phyloP scores from a whole-genome alignment of 2,888 invertebrate species.

The Nemotelus nigrinus region DNA sequence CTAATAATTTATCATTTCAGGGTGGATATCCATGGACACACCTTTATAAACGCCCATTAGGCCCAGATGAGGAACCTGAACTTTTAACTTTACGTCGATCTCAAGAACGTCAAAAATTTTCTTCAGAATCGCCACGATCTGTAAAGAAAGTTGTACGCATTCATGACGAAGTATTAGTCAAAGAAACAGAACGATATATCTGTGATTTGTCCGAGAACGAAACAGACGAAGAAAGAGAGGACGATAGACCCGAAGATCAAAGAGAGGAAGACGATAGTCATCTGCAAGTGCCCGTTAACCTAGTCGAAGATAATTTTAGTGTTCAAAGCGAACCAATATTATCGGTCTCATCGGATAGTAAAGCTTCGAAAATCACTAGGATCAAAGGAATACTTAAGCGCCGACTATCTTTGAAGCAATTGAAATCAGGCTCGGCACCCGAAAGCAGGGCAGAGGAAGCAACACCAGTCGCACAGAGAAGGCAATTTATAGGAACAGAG shows the following conservation, averaged over 20 bases:
- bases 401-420: conserved; percentile 23
- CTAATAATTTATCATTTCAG: conserved; percentile 54
- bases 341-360: conserved; percentile 59
- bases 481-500: conserved; percentile 60
- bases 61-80: conserved; percentile 64
- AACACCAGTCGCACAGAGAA: conserved; percentile 5
- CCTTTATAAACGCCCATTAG: conserved; percentile 73
- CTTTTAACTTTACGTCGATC: conserved; percentile 62
- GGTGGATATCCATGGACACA: conserved; percentile 87
- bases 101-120: conserved; percentile 56
- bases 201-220: conserved; percentile 59
- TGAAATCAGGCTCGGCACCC: conserved; percentile 58
- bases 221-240: conserved; percentile 56
- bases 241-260: conserved; percentile 1
- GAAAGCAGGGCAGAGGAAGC: conserved; percentile 36
- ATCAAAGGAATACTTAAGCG: conserved; percentile 70
- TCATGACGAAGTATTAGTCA: conserved; percentile 64
- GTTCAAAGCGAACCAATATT: conserved; percentile 57
- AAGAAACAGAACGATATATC: conserved; percentile 64
- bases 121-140: conserved; percentile 64
- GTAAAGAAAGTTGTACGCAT: conserved; percentile 63
- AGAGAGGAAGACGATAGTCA: conserved; percentile 25
- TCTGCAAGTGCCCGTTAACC: not conserved
- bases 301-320: conserved; percentile 55
- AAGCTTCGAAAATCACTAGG: conserved; percentile 58